Base-by-base conservation (phyloP, 1,140 invertebrate species). In the Zaprionus taronus region DNA sequence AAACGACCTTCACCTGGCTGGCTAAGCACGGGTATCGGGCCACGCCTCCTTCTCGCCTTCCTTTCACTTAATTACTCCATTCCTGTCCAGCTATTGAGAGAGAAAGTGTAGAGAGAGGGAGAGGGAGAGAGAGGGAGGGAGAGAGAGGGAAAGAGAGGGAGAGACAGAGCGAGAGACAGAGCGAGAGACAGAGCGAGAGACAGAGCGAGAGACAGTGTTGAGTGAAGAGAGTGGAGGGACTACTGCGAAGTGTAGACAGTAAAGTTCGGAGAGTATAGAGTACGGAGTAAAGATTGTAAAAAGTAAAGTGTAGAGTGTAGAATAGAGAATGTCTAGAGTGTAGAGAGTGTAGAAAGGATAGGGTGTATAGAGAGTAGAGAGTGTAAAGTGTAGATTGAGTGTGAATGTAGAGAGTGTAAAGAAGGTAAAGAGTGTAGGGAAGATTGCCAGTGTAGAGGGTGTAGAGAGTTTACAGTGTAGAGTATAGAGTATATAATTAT, bases 1-100 rank as follows among this genome's bases (percentile, higher is more conserved):
- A 17, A n/a, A 34, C 66, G 72, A 70, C 67, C 72, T 75, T 75
- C 72, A 75, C 72, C 72, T 75, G 72, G 67, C 69, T 44, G 15
- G 14, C 26, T 38, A 34, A 55, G 22, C 41, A 36, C 38, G 14
- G 15, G 2, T 1, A 41, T 15, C 2, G 36, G 9, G 5, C 15
- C 38, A n/a, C 41, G 41, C 41, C 15, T 15, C 15, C 58, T 17
- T 36, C 15, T 24, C n/a, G 41, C 41, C 12, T 15, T 26, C 58
- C 26, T 36, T 22, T 24, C 36, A 9, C 24, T n/a, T n/a, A 4
- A 20, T 38, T 20, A 34, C 58, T 41, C 34, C 34, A 56, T 7
- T 55, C 6, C 38, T n/a, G 20, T 24, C 24, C 49, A 67, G n/a
- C 2, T 26, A 15, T 56, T 56, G 53, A 61, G 17, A 15, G 2